phyloP scores from a whole-genome alignment of 2,888 invertebrate genomes.

The Andricus curvator region DNA sequence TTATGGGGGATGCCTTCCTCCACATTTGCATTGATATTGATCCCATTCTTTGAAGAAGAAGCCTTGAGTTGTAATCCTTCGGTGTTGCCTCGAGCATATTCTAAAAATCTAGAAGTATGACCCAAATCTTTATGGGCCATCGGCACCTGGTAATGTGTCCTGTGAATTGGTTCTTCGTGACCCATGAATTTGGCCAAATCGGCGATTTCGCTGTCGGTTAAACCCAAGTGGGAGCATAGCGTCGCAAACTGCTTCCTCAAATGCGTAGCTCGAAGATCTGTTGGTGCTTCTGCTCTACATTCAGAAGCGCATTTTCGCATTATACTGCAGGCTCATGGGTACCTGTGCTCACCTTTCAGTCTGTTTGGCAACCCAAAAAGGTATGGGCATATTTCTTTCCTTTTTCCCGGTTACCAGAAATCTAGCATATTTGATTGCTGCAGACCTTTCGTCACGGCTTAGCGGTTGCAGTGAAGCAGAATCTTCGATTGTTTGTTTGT shows the following conservation, averaged over 20 bases:
- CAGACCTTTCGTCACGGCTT: background rate
- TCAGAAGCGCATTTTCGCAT: slow-evolving; percentile 2
- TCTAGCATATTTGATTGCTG: slow-evolving; percentile 39
- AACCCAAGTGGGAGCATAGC: background rate
- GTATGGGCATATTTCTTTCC: slow-evolving; percentile 39
- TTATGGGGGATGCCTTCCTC: too few species aligned
- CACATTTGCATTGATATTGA: too few species aligned
- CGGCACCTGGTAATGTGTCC: slow-evolving; percentile 40
- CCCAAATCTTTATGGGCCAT: slow-evolving; percentile 25
- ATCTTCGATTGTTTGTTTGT: too few species aligned
- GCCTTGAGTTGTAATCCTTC: background rate
- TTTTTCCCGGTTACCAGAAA: slow-evolving; percentile 41
- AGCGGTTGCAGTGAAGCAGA: too few species aligned
- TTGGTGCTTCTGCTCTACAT: slow-evolving; percentile 24
- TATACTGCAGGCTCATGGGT: slow-evolving; percentile 22
- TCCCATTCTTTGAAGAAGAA: background rate
- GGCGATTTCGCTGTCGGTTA: slow-evolving; percentile 23
- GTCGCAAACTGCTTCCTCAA: slow-evolving; percentile 49
- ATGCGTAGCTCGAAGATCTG: slow-evolving; percentile 37
- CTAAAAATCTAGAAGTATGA: background rate
- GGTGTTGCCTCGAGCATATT: background rate
- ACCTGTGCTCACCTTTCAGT: background rate
- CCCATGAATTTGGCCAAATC: slow-evolving; percentile 44
- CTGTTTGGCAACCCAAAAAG: slow-evolving; percentile 36
- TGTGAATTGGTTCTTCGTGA: slow-evolving; percentile 44